Base-by-base conservation (phyloP, 2,888 invertebrate species). In the Hirtodrosophila alboralis region DNA sequence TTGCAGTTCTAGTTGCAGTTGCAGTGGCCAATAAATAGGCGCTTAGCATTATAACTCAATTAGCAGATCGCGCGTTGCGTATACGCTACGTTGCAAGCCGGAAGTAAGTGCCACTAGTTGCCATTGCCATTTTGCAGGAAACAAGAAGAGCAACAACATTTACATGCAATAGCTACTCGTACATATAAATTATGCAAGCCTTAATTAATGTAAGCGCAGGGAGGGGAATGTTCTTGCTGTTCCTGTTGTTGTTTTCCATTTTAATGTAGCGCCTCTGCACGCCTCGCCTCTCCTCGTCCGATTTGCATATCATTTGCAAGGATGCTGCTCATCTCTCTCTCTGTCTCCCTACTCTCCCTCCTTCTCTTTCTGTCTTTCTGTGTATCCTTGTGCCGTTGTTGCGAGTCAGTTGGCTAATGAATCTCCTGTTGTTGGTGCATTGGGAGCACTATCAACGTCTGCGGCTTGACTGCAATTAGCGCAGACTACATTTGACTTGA, bases 11-110 rank as follows among this genome's bases (percentile, higher is more conserved):
- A 14, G 63, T 47, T 44, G 47, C 34, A 57, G 16, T 38, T 6
- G 43, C 21, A n/a, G n/a, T 52, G 16, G 51, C 63, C 75, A 54
- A 64, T 75, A 78, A 81, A 72, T 72, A 54, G 66, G 47, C 59
- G 73, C 63, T 83, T 81, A 67, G 59, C 65, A 70, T 75, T 75
- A 73, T 78, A 75, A 83, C 75, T 75, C 79, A 79, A 79, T 79
- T 79, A 79, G 73, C 54, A 31, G 61, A 27, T 59, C 41, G 56
- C 45, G 48, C 44, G 14, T 54, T 72, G 57, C 57, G 72, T 64
- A 69, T 78, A 69, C 78, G 75, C 48, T 53, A 38, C 28, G 36
- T 52, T 64, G 41, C 38, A 40, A 33, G 53, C 14, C 62, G 60
- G 52, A 62, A 58, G 49, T 58, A 43, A 40, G 48, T 38, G 38